phyloP scores from a whole-genome alignment of 2,888 invertebrate genomes.

The Lasius fuliginosus region DNA sequence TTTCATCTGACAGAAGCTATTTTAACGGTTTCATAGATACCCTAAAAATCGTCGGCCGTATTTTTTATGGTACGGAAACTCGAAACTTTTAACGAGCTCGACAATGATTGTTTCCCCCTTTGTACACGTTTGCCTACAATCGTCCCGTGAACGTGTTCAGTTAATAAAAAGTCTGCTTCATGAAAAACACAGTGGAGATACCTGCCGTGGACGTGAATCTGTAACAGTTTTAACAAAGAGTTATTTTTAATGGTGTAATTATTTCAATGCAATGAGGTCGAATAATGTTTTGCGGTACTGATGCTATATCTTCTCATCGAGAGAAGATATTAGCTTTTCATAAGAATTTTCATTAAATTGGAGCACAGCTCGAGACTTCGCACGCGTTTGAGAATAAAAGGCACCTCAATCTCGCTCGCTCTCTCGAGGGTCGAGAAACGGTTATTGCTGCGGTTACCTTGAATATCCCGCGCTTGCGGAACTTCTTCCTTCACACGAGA shows the following conservation, averaged over 20 bases:
- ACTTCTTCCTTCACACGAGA: conserved; percentile 64
- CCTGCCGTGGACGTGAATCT: conserved; percentile 7
- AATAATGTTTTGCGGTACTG: neutral
- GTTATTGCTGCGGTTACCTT: conserved; percentile 72
- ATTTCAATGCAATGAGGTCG: conserved; percentile 3
- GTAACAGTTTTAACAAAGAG: conserved; percentile 23
- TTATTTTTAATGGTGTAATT: neutral
- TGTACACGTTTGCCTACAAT: conserved; percentile 22
- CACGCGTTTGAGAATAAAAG: conserved; percentile 63
- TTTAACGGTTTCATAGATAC: conserved; percentile 43
- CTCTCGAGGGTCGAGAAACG: conserved; percentile 70
- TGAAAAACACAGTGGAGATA: neutral
- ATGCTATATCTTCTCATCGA: neutral
- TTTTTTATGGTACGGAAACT: conserved; percentile 49
- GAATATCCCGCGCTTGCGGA: conserved; percentile 68
- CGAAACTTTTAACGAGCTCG: conserved; percentile 62
- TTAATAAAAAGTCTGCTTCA: conserved; percentile 55
- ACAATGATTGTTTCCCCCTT: conserved; percentile 10
- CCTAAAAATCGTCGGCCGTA: conserved; percentile 47
- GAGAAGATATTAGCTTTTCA: conserved; percentile 43
- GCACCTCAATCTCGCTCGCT: conserved; percentile 65
- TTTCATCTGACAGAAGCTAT: neutral
- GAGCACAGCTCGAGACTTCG: conserved; percentile 15
- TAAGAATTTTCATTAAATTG: conserved; percentile 61
- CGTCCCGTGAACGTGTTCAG: conserved; percentile 17